Conservation (phyloP, 2,797 vertebrate genomes). For the Crenichthys baileyi region DNA sequence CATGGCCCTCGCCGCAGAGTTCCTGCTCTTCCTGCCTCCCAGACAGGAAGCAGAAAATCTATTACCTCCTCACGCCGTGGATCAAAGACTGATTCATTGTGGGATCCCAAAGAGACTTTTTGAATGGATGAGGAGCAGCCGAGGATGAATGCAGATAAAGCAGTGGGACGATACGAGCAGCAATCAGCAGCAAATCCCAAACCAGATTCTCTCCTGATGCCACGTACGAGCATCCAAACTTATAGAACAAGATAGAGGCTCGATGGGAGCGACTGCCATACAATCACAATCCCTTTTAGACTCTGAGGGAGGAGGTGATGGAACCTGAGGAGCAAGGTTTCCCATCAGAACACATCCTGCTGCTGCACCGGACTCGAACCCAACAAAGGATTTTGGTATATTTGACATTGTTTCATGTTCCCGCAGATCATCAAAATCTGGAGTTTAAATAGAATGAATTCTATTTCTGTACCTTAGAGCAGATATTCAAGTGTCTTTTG, state of each 20-base stretch:
- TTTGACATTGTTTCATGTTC: too few relatives aligned
- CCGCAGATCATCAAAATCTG: too few relatives aligned
- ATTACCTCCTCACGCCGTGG: slow-evolving; percentile 43
- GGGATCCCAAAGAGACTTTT: slow-evolving; percentile 61
- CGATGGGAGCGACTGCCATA: slow-evolving; percentile 27
- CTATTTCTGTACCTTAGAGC: too few relatives aligned
- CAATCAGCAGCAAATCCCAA: slow-evolving; percentile 50
- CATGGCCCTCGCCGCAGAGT: slow-evolving; percentile 32
- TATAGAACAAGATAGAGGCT: slow-evolving; percentile 43
- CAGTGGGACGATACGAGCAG: slow-evolving; percentile 26
- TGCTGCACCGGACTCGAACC: too few relatives aligned
- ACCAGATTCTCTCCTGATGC: slow-evolving; percentile 29
- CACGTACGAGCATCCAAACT: slow-evolving; percentile 32
- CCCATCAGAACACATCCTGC: not conserved
- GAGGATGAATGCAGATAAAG: slow-evolving; percentile 52
- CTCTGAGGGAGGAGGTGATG: not conserved
- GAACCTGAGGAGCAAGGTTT: not conserved
- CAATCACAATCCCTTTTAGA: slow-evolving; percentile 57
- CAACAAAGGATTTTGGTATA: too few relatives aligned
- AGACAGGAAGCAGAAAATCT: slow-evolving; percentile 54
- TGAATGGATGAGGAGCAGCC: slow-evolving; percentile 31
- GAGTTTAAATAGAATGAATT: too few relatives aligned
- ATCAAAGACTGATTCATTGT: slow-evolving; percentile 38
- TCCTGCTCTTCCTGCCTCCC: slow-evolving; percentile 37
- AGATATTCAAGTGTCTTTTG: too few relatives aligned